Conservation (phyloP, 2,113 vertebrate species). For the Felis chaus region DNA sequence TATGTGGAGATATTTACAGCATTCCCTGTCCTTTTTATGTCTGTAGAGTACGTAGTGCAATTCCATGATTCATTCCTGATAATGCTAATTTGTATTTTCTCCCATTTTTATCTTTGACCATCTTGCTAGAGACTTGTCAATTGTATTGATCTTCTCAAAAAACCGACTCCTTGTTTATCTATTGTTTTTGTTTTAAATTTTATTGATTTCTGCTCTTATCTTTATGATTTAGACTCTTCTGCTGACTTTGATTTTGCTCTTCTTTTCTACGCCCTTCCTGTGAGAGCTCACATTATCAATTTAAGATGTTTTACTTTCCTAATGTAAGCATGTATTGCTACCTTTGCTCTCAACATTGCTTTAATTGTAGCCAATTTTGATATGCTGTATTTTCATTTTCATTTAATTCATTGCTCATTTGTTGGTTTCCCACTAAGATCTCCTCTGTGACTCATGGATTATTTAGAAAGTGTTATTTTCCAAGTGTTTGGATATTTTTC, state of each 20-base stretch:
- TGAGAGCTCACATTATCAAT: neutral
- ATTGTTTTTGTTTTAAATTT: neutral
- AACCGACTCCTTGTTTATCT: neutral
- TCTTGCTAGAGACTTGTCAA: neutral
- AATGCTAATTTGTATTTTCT: neutral
- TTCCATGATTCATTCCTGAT: neutral
- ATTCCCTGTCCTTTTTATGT: neutral
- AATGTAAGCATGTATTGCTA: neutral
- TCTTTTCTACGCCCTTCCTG: neutral
- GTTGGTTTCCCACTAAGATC: neutral
- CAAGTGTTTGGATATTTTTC: slow-evolving; percentile 1
- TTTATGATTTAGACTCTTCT: neutral
- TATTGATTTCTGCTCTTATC: neutral
- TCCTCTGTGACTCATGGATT: neutral
- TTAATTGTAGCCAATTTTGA: neutral
- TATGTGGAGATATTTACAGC: neutral
- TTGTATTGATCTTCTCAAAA: neutral
- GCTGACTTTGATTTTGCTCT: neutral
- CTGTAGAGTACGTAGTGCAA: neutral
- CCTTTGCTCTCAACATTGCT: neutral
- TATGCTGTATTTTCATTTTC: neutral
- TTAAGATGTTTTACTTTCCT: slow-evolving; percentile 17
- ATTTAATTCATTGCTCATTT: neutral
- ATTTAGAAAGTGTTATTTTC: neutral
- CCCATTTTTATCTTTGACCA: neutral